Base-by-base conservation (phyloP, 1,140 invertebrate genomes). In the Batillaria attramentaria region DNA sequence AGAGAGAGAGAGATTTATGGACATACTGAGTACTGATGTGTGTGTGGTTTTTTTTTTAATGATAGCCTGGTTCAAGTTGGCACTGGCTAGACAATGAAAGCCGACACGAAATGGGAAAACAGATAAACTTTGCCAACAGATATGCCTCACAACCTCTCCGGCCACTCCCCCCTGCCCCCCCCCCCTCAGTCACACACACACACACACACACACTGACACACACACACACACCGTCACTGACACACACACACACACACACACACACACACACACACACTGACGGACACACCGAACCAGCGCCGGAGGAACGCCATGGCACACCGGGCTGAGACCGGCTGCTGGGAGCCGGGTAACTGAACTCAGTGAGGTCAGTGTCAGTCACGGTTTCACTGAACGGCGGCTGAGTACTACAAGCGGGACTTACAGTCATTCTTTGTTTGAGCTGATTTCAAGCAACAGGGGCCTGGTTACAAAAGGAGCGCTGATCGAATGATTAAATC, bases 241-340 rank as follows among this genome's bases (percentile, higher is more conserved):
- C 16, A 62, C 60, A 62, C 60, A 62, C 60, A 62, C 60, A 62
- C 60, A 62, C 16, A 28, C n/a, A 16, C 16, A 62, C 60, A 62
- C n/a, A 24, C 16, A 28, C 60, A 16, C n/a, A 16, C 60, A 16
- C n/a, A 28, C n/a, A 16, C 60, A 62, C 16, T 10, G 8, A 62
- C 16, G 10, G 24, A 28, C n/a, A 28, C 16, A 28, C 60, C 24
- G 24, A 0, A 16, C 1, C 60, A 3, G 10, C 16, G 8, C 1
- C n/a, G 3, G 10, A 0, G 10, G 0, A 50, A 10, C 46, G 10
- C 10, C 24, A 13, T 8, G 46, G n/a, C n/a, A n/a, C n/a, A n/a
- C n/a, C n/a, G n/a, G n/a, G n/a, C n/a, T n/a, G n/a, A n/a, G n/a
- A n/a, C n/a, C n/a, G n/a, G n/a, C n/a, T n/a, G n/a, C n/a, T n/a